A percentile compares a stretch with the other conserved stretches of the same genome.
phyloP scores from a whole-genome alignment of 37 sponge, comb jelly and placozoan genomes.

The Aphrocallistes beatrix region DNA sequence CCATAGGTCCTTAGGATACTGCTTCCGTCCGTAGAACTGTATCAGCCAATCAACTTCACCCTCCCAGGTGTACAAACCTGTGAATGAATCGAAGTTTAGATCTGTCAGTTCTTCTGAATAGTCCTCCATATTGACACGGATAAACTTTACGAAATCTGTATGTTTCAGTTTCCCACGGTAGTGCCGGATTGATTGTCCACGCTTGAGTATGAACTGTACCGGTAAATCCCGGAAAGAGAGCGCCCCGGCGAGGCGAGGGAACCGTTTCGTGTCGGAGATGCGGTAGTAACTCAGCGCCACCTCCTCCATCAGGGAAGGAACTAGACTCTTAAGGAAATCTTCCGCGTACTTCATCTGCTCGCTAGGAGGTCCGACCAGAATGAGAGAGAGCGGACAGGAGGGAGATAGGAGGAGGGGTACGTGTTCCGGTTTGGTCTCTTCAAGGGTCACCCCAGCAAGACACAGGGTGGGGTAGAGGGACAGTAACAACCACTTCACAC shows the following conservation, averaged over 20 bases:
- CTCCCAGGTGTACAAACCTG: slow-evolving; percentile 9
- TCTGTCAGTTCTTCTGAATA: not conserved
- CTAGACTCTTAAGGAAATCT: not conserved
- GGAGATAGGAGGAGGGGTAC: not conserved
- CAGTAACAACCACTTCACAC: too few relatives aligned
- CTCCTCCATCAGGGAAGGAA: not conserved
- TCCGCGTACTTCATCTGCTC: not conserved
- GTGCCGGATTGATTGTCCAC: not conserved
- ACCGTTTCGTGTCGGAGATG: not conserved
- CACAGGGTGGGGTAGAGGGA: too few relatives aligned
- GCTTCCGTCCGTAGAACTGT: not conserved
- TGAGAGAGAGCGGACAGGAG: not conserved
- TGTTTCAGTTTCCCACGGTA: not conserved
- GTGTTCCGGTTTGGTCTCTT: too few relatives aligned
- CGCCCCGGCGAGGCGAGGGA: not conserved
- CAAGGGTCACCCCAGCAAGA: too few relatives aligned
- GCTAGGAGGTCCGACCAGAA: not conserved
- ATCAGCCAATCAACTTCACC: not conserved
- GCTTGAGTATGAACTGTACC: not conserved
- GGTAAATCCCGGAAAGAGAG: not conserved
- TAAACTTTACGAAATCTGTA: not conserved
- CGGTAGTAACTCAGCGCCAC: not conserved
- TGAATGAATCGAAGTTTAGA: not conserved
- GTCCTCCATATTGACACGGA: not conserved
- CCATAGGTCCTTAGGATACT: not conserved